Conservation (phyloP, 2,113 vertebrate genomes). For the Strix aluco region DNA sequence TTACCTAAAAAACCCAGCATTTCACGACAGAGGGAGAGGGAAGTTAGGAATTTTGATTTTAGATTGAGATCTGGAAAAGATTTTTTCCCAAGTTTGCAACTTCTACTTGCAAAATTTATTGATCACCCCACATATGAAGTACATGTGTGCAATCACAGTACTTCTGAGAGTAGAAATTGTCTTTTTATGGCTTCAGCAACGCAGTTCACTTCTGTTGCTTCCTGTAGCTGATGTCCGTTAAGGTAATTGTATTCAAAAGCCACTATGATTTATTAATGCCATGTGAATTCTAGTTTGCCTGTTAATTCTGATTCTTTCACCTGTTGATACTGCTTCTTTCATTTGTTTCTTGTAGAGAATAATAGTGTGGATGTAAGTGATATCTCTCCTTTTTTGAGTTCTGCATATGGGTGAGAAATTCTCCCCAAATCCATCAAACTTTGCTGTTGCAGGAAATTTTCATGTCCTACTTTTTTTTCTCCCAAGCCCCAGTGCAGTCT, state of each 20-base stretch:
- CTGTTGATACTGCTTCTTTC: background rate
- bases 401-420: accelerated
- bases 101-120: background rate
- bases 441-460: background rate
- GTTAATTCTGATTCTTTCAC: background rate
- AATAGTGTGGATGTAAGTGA: background rate
- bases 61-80: background rate
- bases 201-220: background rate
- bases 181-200: background rate
- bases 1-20: background rate
- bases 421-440: background rate
- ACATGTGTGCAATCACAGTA: background rate
- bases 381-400: background rate
- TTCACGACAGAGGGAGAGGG: background rate
- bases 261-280: background rate
- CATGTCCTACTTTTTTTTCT: background rate
- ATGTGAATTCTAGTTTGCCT: background rate
- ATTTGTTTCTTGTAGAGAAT: background rate
- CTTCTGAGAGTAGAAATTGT: background rate
- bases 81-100: background rate
- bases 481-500: background rate
- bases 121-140: background rate
- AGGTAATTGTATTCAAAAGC: background rate
- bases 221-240: background rate
- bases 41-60: background rate